Evolutionary conservation across 2,797 vertebrate genomes (phyloP), one percentile per base, ranked within the genome.

Genomic region (Sebastolobus altivelis): DNA sequence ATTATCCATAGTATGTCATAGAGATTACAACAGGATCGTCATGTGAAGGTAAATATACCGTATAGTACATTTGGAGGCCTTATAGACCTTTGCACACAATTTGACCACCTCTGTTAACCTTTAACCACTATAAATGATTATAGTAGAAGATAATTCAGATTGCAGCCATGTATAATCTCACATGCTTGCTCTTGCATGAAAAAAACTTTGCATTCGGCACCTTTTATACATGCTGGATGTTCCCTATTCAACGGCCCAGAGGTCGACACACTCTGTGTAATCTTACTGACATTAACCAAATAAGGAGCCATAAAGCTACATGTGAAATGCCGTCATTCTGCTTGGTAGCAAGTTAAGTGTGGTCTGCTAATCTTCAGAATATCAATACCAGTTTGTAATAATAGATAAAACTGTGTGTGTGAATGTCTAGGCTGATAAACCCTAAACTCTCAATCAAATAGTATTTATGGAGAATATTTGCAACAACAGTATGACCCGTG

Each of bases 51-150:
- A 85, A 80, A 91, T 87, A 81, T 79, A 88, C 11, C 58, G 38
- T 80, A 84, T 65, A 20, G 63, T 56, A 72, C 75, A 85, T 79
- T 33, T 79, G 22, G 20, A 88, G 68, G 61, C 60, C 75, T 69
- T 75, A 75, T 37, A 65, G 91, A 95, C 92, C 94, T 94, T 95
- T 95, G 93, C 46, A 85, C 93, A 88, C 79, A 82, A 81, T 84
- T 72, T 84, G 79, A 88, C 66, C 73, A 72, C 38, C 76, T 86
- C 71, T 89, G 92, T 93, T 92, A 93, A 94, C 88, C 87, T 92
- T 94, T 93, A 93, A 89, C 92, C 83, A 85, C 84, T 93, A 94
- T 87, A 92, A 92, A 93, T 77, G 81, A 88, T 85, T 91, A 86
- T 85, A 82, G 88, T 37, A 20, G 35, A 60, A 90, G 88, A 92